Conservation (phyloP, 2,113 vertebrate genomes). For the Pachyramphus minor region DNA sequence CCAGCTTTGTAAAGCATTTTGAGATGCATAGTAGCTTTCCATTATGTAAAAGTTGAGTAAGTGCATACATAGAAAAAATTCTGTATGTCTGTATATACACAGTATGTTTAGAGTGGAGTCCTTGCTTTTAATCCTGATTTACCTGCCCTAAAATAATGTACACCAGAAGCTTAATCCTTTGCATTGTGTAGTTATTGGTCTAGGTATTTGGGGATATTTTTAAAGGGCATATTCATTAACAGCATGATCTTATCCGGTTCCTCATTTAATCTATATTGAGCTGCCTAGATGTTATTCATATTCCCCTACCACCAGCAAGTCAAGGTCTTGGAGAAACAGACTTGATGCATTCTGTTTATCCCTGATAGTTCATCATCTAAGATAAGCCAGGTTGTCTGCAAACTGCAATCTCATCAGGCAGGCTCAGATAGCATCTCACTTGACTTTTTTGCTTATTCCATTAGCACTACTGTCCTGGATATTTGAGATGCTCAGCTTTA, state of each 20-base stretch:
- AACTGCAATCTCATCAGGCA: conserved; percentile 66
- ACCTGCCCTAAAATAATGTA: neutral
- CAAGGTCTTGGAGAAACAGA: conserved; percentile 54
- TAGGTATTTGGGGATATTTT: conserved; percentile 13
- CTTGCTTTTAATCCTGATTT: neutral
- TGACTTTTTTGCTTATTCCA: conserved; percentile 64
- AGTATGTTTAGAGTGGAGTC: neutral
- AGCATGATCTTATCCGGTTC: conserved; percentile 41
- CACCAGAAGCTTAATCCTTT: neutral
- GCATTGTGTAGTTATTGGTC: neutral
- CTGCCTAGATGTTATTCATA: conserved; percentile 28
- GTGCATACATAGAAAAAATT: neutral
- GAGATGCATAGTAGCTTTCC: neutral
- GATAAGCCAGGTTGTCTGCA: conserved; percentile 70
- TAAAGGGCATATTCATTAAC: conserved; percentile 47
- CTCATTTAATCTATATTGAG: conserved; percentile 57
- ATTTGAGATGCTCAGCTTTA: conserved; percentile 39
- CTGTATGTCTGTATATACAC: neutral
- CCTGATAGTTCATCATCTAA: conserved; percentile 65
- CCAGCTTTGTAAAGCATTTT: neutral
- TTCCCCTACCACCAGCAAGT: conserved; percentile 39
- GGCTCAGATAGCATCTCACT: conserved; percentile 66
- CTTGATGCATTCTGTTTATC: conserved; percentile 56
- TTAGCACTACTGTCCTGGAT: conserved; percentile 53
- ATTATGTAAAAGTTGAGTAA: neutral